Conservation (phyloP, 1,140 invertebrate genomes). For the Drosophila gunungcola region DNA sequence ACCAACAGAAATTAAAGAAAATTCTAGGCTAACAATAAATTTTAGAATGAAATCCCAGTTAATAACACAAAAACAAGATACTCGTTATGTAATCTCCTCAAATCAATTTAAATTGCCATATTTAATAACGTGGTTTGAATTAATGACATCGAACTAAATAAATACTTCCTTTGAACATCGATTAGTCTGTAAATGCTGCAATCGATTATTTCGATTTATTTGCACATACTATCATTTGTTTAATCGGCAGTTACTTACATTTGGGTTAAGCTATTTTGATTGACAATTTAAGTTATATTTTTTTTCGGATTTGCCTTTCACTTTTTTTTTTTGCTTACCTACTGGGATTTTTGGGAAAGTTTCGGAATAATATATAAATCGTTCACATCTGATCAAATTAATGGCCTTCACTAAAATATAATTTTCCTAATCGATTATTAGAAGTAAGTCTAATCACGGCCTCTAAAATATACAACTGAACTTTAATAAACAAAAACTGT, state of each 20-base stretch:
- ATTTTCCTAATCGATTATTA: too few relatives aligned
- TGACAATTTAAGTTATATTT: conserved; percentile 38
- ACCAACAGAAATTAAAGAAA: background rate
- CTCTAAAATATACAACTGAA: conserved; percentile 6
- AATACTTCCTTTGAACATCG: conserved; percentile 11
- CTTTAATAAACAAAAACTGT: background rate
- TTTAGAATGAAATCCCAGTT: background rate
- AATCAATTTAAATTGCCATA: background rate
- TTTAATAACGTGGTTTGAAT: background rate
- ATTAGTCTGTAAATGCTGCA: conserved; percentile 10
- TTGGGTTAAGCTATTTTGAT: conserved; percentile 44
- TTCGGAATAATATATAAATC: background rate
- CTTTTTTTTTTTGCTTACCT: conserved; percentile 19
- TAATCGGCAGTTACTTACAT: conserved; percentile 30
- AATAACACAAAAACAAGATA: background rate
- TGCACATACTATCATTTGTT: conserved; percentile 39
- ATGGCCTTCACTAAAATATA: background rate
- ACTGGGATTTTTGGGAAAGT: conserved; percentile 27
- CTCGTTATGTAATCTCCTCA: background rate
- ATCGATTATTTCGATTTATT: conserved; percentile 41
- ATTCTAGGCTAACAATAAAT: background rate
- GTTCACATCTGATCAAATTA: background rate
- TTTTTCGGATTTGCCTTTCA: conserved; percentile 27
- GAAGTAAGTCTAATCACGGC: background rate
- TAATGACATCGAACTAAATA: background rate